phyloP scores from a whole-genome alignment of 2,113 vertebrate genomes.

The Rousettus leschenaultii region DNA sequence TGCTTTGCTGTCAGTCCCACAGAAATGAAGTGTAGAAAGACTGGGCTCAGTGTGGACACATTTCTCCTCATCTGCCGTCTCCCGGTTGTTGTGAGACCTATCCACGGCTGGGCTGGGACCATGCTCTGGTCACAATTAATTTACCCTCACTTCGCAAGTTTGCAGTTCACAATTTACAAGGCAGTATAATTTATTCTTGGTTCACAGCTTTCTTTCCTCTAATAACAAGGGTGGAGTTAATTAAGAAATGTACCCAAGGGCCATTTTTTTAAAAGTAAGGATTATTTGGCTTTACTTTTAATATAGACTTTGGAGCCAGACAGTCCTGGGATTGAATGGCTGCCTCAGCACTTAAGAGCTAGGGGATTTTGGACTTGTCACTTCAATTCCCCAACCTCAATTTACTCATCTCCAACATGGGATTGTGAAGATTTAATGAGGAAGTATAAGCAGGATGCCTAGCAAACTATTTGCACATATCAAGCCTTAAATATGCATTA shows the following conservation, averaged over 20 bases:
- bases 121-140: conserved; percentile 26
- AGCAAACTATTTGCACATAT: not conserved
- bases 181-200: not conserved
- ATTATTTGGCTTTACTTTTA: conserved; percentile 11
- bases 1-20: not conserved
- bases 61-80: not conserved
- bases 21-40: not conserved
- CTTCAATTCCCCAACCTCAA: not conserved
- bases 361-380: not conserved
- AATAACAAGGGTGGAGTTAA: conserved; percentile 2
- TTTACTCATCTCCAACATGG: not conserved
- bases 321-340: not conserved
- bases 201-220: conserved; percentile 19
- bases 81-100: not conserved
- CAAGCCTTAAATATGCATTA: not conserved
- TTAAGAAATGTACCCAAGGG: not conserved
- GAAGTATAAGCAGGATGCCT: not conserved
- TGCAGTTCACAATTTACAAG: conserved; percentile 33
- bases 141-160: not conserved
- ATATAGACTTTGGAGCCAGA: not conserved
- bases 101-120: not conserved
- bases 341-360: not conserved
- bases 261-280: not conserved
- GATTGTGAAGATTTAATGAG: not conserved
- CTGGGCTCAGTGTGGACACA: not conserved